Base-by-base conservation (phyloP, 2,797 vertebrate species). In the Rhabdomys pumilio region DNA sequence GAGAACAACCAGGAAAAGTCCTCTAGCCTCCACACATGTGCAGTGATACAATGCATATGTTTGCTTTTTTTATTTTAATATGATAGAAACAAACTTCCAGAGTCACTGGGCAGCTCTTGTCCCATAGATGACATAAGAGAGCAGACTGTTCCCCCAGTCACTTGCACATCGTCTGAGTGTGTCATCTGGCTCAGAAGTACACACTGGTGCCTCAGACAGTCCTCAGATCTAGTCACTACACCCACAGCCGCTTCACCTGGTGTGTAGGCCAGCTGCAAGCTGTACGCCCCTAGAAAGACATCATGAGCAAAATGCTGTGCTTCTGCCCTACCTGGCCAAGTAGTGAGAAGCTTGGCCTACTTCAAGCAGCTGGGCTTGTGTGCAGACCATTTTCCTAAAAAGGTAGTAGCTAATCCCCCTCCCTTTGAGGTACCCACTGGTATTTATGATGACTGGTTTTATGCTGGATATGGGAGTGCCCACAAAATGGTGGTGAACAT, bases 401-500 rank as follows among this genome's bases (percentile, higher is more conserved):
- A 99, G 5, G 99, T 99, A 95, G 99, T 99, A 95, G 99, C 99
- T 93, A 98, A 98, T 69, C 14, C 22, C 22, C 59, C 59, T 4
- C 94, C 99, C 99, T 93, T 99, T 99, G 4, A 99, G 97, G 98
- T 99, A 65, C 96, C 97, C 96, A 99, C 99, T 77, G 99, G 99
- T 44, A 99, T 99, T 98, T 99, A 99, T 98, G 99, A 99, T n/a
- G 99, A 99, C 96, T 99, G 99, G 99, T 99, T 99, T 95, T 99
- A 41, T n/a, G 31, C 31, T 77, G 1, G 19, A 50, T 17, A n/a
- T n/a, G 31, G 31, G n/a, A 61, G 44, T 47, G 98, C 99, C 63
- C 98, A 99, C 98, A 99, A 99, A 98, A 99, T 99, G 99, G 99
- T 99, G 97, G 99, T 99, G 98, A 99, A 99, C 98, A 50, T n/a